Conservation (phyloP, 2,113 vertebrate genomes). For the Furnarius figulus region DNA sequence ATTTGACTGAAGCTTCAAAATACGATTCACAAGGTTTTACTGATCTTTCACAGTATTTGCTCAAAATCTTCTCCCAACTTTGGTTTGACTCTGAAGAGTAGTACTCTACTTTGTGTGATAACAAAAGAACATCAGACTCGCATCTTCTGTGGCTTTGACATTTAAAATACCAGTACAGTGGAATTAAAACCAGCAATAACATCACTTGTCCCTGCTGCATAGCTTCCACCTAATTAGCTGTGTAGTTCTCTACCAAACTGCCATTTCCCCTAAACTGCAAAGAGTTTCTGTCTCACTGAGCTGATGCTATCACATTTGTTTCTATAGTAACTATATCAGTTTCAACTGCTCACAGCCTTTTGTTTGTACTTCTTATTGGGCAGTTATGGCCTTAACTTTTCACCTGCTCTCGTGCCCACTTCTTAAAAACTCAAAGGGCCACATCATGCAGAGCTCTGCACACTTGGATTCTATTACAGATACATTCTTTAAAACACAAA, state of each 20-base stretch:
- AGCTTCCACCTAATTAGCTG: neutral
- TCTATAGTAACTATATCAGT: constrained; percentile 7
- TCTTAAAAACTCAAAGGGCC: neutral
- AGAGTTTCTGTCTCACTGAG: neutral
- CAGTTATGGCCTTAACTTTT: neutral
- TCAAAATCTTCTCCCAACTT: neutral
- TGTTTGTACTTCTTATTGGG: neutral
- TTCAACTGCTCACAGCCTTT: neutral
- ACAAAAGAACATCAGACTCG: neutral
- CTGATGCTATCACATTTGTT: constrained; percentile 1
- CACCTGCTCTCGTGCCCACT: neutral
- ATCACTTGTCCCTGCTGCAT: neutral
- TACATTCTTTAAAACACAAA: neutral
- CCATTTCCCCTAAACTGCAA: neutral
- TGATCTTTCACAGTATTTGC: neutral
- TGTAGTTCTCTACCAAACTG: neutral
- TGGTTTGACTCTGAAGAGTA: neutral
- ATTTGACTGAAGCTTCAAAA: neutral
- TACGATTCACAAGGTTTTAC: neutral
- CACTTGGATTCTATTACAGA: neutral
- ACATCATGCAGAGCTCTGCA: neutral
- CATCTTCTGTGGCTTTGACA: neutral
- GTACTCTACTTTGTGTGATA: neutral
- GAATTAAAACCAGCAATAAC: neutral
- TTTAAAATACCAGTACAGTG: neutral